Conservation (phyloP, 1,140 invertebrate genomes). For the Druon quercuslanigerum region DNA sequence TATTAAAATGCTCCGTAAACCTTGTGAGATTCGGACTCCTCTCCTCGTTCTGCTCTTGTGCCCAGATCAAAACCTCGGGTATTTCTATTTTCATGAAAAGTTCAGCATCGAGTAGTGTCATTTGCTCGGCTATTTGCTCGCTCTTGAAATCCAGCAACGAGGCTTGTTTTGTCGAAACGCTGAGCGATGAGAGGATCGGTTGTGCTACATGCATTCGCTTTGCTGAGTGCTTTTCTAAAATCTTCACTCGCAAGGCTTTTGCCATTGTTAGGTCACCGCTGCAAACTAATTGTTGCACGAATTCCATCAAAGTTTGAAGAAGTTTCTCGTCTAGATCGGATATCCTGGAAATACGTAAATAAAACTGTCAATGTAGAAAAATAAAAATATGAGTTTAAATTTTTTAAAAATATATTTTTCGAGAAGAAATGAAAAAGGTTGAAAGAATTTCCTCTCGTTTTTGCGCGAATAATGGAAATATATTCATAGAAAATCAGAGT, state of each 20-base stretch:
- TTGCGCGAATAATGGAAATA: too few relatives aligned
- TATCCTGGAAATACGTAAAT: constrained; percentile 78
- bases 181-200: constrained; percentile 72
- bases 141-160: constrained; percentile 95
- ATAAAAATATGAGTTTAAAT: too few relatives aligned
- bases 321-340: constrained; percentile 87
- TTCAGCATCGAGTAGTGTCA: constrained; percentile 97
- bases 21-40: constrained; percentile 95
- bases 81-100: constrained; percentile 98
- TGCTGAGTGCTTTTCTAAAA: constrained; percentile 90
- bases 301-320: constrained; percentile 88
- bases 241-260: constrained; percentile 90
- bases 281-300: constrained; percentile 93
- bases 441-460: too few relatives aligned
- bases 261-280: constrained; percentile 91
- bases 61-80: constrained; percentile 97
- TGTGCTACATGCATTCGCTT: constrained; percentile 77
- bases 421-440: too few relatives aligned
- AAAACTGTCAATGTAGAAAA: not conserved
- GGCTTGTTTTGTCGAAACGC: constrained; percentile 78
- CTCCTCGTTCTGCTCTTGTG: constrained; percentile 97
- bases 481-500: too few relatives aligned
- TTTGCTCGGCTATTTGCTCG: constrained; percentile 95
- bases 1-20: constrained; percentile 99
- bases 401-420: too few relatives aligned